Conservation (phyloP, 2,888 invertebrate genomes). For the Notodonta dromedarius region DNA sequence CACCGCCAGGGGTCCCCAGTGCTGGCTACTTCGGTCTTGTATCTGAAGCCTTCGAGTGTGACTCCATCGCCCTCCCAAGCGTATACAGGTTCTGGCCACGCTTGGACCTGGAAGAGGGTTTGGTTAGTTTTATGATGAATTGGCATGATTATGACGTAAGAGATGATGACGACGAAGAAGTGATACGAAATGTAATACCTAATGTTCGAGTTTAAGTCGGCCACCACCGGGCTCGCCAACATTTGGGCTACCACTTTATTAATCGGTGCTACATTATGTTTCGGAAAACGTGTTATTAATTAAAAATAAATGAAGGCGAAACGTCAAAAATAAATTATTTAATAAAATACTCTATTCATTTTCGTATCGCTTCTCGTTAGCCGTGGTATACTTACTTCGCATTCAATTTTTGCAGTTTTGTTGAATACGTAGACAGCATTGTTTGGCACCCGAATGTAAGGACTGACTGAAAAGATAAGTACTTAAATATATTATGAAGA, state of each 20-base stretch:
- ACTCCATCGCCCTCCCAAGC: constrained; percentile 94
- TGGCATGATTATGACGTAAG: not conserved
- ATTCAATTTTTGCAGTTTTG: constrained; percentile 90
- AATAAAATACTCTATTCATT: too few species aligned
- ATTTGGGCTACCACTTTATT: too few species aligned
- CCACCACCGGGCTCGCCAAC: too few species aligned
- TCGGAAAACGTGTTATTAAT: too few species aligned
- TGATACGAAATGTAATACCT: too few species aligned
- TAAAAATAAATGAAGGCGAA: too few species aligned
- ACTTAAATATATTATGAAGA: too few species aligned
- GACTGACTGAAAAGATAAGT: constrained; percentile 88
- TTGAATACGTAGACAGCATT: constrained; percentile 89
- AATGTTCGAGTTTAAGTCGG: too few species aligned
- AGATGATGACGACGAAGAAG: not conserved
- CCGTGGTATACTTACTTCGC: constrained; percentile 82
- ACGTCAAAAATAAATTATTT: too few species aligned
- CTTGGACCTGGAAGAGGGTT: constrained; percentile 86
- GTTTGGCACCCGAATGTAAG: constrained; percentile 91
- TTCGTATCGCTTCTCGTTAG: too few species aligned
- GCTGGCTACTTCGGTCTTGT: constrained; percentile 62
- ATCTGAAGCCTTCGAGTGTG: constrained; percentile 85
- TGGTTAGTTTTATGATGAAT: not conserved
- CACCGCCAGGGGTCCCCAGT: constrained; percentile 84
- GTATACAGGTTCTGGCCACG: constrained; percentile 92
- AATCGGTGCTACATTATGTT: too few species aligned